phyloP scores from a whole-genome alignment of 2,888 invertebrate genomes.

The Vesta saturnalis region DNA sequence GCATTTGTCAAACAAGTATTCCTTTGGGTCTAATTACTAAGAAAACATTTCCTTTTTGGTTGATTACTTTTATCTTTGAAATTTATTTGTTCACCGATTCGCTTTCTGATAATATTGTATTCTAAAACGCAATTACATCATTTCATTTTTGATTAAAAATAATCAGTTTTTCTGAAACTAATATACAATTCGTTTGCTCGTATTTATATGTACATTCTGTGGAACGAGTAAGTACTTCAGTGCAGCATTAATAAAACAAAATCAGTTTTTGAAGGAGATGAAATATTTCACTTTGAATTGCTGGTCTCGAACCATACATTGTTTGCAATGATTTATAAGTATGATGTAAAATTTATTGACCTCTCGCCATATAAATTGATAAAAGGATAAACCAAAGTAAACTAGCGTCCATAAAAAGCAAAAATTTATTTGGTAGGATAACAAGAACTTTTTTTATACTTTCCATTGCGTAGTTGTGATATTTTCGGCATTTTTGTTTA shows the following conservation, averaged over 20 bases:
- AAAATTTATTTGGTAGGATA: neutral
- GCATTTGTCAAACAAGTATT: no score
- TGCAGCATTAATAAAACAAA: neutral
- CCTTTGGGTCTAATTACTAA: neutral
- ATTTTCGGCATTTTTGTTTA: neutral
- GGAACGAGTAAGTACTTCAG: no score
- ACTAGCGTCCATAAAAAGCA: constrained; percentile 20
- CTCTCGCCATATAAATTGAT: constrained; percentile 19
- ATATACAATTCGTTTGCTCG: neutral
- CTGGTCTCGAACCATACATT: constrained; percentile 2
- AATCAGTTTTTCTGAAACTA: no score
- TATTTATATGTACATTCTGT: neutral
- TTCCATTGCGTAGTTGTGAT: neutral
- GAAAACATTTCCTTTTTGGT: neutral
- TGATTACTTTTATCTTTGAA: neutral
- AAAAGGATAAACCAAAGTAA: constrained; percentile 24
- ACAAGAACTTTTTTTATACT: neutral
- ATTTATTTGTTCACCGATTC: neutral
- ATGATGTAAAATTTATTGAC: constrained; percentile 17
- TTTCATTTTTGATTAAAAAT: neutral
- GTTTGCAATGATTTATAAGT: constrained; percentile 22
- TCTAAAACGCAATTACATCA: no score
- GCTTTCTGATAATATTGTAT: neutral
- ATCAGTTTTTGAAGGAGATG: neutral
- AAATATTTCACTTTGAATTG: neutral